phyloP scores from a whole-genome alignment of 1,140 invertebrate genomes.

The Anastatus disparis region DNA sequence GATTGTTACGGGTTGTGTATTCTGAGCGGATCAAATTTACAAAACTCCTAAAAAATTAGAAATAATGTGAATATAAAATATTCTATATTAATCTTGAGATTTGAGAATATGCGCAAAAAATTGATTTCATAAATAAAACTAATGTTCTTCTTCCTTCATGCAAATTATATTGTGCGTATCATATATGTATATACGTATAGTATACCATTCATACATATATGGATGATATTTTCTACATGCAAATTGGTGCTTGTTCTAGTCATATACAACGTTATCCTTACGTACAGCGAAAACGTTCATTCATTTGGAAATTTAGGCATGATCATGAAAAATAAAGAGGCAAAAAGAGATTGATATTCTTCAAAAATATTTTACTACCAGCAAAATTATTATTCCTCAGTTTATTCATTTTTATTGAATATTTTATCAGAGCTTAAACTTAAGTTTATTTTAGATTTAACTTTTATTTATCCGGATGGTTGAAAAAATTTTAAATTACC shows the following conservation, averaged over 20 bases:
- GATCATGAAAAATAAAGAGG: no score
- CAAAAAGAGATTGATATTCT: no score
- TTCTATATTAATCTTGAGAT: no score
- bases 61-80: neutral
- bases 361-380: no score
- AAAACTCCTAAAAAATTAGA: constrained; percentile 11
- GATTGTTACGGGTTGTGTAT: no score
- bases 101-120: neutral
- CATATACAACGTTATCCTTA: constrained; percentile 14
- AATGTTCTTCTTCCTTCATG: constrained; percentile 47
- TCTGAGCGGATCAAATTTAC: neutral
- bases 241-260: constrained; percentile 39
- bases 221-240: constrained; percentile 29
- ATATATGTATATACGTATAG: constrained; percentile 23
- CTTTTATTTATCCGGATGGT: no score
- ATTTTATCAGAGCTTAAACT: no score
- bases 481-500: no score
- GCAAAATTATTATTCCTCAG: no score
- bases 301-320: constrained; percentile 6
- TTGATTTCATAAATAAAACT: neutral
- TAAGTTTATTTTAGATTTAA: no score
- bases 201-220: constrained; percentile 21
- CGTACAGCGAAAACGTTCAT: constrained; percentile 4
- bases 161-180: constrained; percentile 41
- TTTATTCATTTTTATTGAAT: no score